A percentile compares a stretch with the other conserved stretches of the same genome.
phyloP scores from a whole-genome alignment of 2,888 invertebrate species.

The Teleogryllus oceanicus region DNA sequence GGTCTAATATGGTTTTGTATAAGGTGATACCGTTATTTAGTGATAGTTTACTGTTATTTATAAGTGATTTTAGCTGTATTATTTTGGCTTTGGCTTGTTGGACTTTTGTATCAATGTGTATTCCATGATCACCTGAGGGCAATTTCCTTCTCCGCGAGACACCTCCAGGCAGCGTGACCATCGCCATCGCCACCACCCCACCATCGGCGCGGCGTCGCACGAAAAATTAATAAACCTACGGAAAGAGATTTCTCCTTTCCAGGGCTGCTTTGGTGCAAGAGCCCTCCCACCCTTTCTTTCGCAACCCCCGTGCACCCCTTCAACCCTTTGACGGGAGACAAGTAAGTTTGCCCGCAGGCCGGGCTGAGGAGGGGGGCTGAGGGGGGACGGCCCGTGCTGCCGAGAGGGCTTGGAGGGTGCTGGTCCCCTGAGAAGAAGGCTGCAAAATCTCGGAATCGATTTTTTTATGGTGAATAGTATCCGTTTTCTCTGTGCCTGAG shows the following conservation, averaged over 20 bases:
- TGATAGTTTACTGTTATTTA: too few species aligned
- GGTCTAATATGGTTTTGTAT: too few species aligned
- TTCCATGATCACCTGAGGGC: too few species aligned
- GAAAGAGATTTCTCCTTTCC: conserved; percentile 1
- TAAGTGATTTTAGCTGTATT: too few species aligned
- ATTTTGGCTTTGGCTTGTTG: too few species aligned
- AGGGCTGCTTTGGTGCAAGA: neutral
- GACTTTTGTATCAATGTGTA: too few species aligned
- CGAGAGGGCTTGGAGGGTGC: neutral
- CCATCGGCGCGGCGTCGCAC: neutral
- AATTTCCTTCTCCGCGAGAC: too few species aligned
- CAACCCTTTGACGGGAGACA: conserved; percentile 18
- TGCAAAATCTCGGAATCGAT: neutral
- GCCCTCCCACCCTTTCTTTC: neutral
- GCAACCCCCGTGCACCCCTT: neutral
- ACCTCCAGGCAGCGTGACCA: neutral
- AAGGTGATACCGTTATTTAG: too few species aligned
- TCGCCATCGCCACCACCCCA: neutral
- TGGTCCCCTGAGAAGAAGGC: neutral
- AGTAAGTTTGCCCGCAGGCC: conserved; percentile 1
- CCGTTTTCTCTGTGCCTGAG: neutral
- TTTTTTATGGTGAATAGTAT: neutral
- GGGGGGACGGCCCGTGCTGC: neutral
- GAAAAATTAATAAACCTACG: conserved; percentile 9
- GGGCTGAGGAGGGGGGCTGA: neutral